These are phyloP conservation scores for Percina caprodes DNA, from an alignment of 2,113 vertebrate species.

Conservation along the genomic window DNA sequence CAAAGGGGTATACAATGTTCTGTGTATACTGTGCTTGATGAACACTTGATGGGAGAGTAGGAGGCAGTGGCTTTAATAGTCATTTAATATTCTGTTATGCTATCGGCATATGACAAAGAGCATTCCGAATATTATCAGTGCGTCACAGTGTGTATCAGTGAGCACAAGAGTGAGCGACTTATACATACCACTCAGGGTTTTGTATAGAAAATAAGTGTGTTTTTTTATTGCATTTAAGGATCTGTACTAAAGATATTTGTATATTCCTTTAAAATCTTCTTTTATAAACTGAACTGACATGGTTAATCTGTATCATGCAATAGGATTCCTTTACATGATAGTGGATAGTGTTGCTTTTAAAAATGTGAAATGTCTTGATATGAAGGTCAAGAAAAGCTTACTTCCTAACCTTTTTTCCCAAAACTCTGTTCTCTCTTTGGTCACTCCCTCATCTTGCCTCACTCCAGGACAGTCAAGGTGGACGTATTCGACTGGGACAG, in stretches of 20 bases:
- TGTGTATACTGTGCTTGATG: no score
- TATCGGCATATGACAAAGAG: no score
- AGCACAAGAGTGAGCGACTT: no score
- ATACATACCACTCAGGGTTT: no score
- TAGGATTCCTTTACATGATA: not conserved
- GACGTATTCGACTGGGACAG: conserved; percentile 77
- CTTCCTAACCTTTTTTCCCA: not conserved
- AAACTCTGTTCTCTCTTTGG: not conserved
- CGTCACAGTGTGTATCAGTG: no score
- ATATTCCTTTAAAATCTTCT: not conserved
- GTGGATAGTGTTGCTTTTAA: not conserved
- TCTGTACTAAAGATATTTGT: not conserved
- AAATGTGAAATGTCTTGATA: not conserved
- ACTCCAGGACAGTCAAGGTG: conserved; percentile 74
- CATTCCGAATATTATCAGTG: no score
- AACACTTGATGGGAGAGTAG: no score
- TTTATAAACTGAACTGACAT: not conserved
- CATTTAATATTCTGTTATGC: no score
- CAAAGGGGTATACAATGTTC: no score
- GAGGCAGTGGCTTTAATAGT: no score
- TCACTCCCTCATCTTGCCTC: not conserved
- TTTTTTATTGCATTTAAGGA: not conserved
- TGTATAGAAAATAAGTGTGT: no score
- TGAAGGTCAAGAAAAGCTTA: not conserved
- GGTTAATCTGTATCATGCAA: not conserved